phyloP scores from a whole-genome alignment of 2,888 invertebrate genomes.

The Napeogenes inachia region DNA sequence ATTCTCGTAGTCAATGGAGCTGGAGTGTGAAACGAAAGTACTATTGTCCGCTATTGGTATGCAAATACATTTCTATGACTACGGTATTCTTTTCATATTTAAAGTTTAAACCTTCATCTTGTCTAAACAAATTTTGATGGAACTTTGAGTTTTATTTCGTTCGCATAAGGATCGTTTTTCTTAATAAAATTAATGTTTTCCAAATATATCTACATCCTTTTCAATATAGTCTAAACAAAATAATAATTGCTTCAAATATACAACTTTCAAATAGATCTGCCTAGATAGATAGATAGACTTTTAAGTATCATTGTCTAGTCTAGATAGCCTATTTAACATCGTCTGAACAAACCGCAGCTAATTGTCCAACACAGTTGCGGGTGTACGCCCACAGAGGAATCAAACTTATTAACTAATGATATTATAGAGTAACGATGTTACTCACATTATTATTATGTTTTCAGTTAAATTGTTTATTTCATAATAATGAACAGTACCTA shows the following conservation, averaged over 20 bases:
- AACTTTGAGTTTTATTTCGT: neutral
- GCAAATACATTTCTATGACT: constrained; percentile 20
- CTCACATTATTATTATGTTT: too few species aligned
- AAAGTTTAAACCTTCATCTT: neutral
- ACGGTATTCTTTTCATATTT: constrained; percentile 11
- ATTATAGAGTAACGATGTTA: neutral
- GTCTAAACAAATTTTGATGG: neutral
- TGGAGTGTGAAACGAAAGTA: constrained; percentile 15
- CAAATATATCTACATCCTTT: too few species aligned
- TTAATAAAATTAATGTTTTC: too few species aligned
- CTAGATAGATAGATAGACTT: neutral
- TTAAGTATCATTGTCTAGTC: neutral
- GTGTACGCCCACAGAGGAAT: neutral
- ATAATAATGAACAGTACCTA: too few species aligned
- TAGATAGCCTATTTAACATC: constrained; percentile 1
- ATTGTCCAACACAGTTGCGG: neutral
- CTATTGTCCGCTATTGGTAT: constrained; percentile 24
- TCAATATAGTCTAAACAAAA: too few species aligned
- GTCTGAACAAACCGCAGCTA: neutral
- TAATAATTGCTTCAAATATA: too few species aligned
- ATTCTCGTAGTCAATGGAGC: constrained; percentile 18
- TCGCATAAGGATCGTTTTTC: too few species aligned
- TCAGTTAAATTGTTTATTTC: too few species aligned
- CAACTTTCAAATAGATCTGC: neutral
- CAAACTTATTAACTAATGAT: neutral